A percentile compares a stretch with the other conserved stretches of the same genome.
phyloP scores from a whole-genome alignment of 64 coral and sea anemone genomes.

The Orbicella faveolata region DNA sequence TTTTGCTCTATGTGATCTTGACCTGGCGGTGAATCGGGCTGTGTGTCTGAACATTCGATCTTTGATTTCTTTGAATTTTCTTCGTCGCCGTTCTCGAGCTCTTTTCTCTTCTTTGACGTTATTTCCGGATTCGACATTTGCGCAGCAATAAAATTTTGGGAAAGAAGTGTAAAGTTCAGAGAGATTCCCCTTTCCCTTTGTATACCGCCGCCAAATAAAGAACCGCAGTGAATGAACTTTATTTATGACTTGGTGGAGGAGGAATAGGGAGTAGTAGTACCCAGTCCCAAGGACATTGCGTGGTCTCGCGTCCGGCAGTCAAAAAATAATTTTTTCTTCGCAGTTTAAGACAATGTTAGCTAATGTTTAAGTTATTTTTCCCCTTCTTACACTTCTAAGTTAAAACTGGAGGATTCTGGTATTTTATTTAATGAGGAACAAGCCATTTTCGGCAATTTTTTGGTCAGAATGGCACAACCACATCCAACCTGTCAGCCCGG shows the following conservation, averaged over 20 bases:
- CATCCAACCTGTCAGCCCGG: too few relatives aligned
- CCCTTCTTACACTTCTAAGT: neutral
- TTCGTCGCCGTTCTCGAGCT: conserved; percentile 2
- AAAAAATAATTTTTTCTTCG: too few relatives aligned
- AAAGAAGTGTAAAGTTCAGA: neutral
- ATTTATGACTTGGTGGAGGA: neutral
- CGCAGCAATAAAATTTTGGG: neutral
- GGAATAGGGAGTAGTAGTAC: conserved; percentile 30
- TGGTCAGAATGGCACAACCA: too few relatives aligned
- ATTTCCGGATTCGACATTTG: conserved; percentile 31
- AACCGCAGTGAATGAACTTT: conserved; percentile 13
- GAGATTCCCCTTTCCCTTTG: conserved; percentile 33
- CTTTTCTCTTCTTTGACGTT: conserved; percentile 19
- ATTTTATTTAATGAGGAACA: too few relatives aligned
- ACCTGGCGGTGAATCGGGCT: neutral
- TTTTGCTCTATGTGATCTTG: conserved; percentile 2
- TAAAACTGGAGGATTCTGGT: too few relatives aligned
- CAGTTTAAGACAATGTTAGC: too few relatives aligned
- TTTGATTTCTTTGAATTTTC: conserved; percentile 43
- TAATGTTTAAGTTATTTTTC: neutral
- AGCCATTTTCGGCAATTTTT: too few relatives aligned
- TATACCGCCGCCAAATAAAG: conserved; percentile 20
- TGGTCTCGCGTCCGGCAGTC: too few relatives aligned
- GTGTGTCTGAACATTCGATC: conserved; percentile 1
- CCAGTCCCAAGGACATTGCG: neutral